phyloP scores from a whole-genome alignment of 2,797 vertebrate genomes.

The Dicrostonyx torquatus region DNA sequence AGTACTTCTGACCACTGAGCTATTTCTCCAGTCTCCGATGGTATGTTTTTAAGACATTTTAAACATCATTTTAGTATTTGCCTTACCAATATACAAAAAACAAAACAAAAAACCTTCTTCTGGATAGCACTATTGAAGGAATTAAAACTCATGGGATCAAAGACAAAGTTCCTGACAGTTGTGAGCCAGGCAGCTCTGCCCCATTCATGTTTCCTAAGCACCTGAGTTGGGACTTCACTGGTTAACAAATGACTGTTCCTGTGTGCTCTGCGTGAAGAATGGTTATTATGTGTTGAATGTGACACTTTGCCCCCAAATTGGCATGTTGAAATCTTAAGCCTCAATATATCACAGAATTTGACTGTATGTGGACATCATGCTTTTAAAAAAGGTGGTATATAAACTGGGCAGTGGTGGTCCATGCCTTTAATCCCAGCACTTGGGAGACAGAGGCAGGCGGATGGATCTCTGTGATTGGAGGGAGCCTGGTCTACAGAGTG shows the following conservation, averaged over 20 bases:
- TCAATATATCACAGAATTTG: neutral
- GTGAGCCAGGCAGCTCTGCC: neutral
- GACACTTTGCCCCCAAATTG: neutral
- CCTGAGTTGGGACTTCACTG: neutral
- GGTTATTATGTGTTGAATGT: neutral
- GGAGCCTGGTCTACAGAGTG: neutral
- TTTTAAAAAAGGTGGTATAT: neutral
- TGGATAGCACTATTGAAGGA: neutral
- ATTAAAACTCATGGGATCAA: neutral
- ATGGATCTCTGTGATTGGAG: neutral
- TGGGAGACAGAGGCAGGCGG: neutral
- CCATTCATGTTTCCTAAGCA: neutral
- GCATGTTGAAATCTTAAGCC: neutral
- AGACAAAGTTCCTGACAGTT: neutral
- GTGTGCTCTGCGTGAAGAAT: neutral
- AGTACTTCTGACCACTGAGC: neutral
- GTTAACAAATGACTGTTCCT: neutral
- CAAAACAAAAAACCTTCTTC: too few species aligned
- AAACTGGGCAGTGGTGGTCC: neutral
- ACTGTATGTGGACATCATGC: neutral
- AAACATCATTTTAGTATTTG: neutral
- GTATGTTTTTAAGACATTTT: neutral
- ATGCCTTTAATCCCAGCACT: neutral
- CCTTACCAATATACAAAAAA: neutral
- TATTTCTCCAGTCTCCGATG: neutral